Evolutionary conservation across 2,888 invertebrate species (phyloP).

Genomic region (Anorthoa munda): DNA sequence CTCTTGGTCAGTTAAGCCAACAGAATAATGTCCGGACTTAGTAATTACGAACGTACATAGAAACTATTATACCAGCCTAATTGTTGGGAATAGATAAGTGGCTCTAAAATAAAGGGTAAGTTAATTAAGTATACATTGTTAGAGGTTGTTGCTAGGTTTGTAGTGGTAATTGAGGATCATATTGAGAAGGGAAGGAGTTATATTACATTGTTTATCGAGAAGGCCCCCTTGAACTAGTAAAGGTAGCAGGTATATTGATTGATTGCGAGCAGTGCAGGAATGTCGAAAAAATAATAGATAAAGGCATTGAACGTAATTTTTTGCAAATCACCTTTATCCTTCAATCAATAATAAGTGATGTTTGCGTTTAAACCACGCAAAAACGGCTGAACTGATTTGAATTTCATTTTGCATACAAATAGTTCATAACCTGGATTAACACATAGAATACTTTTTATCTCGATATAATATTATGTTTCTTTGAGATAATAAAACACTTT

Average conservation of each 20-base stretch:
- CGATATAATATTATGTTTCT: too few species aligned
- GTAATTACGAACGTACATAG: slow-evolving; percentile 62
- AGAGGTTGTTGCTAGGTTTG: slow-evolving; percentile 32
- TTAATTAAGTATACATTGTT: slow-evolving; percentile 52
- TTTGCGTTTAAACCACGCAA: too few species aligned
- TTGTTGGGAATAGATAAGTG: slow-evolving; percentile 57
- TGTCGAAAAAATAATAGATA: too few species aligned
- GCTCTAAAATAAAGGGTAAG: slow-evolving; percentile 53
- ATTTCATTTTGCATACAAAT: too few species aligned
- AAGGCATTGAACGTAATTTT: too few species aligned
- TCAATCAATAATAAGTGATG: too few species aligned
- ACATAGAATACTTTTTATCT: too few species aligned
- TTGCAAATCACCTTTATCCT: too few species aligned
- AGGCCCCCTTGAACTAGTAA: neutral
- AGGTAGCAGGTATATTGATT: neutral
- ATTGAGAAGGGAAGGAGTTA: neutral
- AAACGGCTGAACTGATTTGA: too few species aligned
- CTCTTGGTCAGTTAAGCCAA: slow-evolving; percentile 42
- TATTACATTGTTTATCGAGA: neutral
- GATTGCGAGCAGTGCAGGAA: neutral
- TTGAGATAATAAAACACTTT: too few species aligned
- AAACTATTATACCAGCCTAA: slow-evolving; percentile 60
- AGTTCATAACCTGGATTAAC: too few species aligned
- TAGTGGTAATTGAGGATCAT: slow-evolving; percentile 16
- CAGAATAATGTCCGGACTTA: slow-evolving; percentile 51